These are phyloP conservation scores for Mormyrus iriodes DNA, from an alignment of 2,113 vertebrate genomes.

Conservation along the genomic window DNA sequence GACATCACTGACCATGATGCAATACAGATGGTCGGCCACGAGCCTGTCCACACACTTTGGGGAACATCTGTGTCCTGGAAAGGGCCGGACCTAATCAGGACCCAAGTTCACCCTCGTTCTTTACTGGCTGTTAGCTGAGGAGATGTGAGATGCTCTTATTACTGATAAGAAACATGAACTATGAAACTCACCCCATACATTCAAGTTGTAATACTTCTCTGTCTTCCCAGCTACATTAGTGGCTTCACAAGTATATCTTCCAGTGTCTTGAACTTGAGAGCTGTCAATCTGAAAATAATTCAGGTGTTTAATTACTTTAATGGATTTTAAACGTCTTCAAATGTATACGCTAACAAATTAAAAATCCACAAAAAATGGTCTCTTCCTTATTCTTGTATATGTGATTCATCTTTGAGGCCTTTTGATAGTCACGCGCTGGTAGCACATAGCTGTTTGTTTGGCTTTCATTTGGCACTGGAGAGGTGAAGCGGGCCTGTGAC, in stretches of 20 bases:
- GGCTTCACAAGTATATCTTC: slow-evolving; percentile 90
- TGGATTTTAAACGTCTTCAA: background rate
- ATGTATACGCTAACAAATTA: background rate
- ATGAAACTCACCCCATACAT: slow-evolving; percentile 81
- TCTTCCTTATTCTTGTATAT: background rate
- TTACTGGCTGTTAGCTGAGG: background rate
- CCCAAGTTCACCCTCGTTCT: background rate
- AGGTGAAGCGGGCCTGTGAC: background rate
- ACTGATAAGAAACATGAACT: background rate
- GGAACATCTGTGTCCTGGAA: slow-evolving; percentile 20
- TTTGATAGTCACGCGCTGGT: background rate
- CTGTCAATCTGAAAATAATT: slow-evolving; percentile 65
- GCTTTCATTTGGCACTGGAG: background rate
- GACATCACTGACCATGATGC: slow-evolving; percentile 22
- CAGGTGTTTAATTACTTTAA: background rate
- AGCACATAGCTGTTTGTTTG: background rate
- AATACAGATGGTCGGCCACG: background rate
- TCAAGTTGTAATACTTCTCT: slow-evolving; percentile 92
- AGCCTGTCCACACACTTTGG: slow-evolving; percentile 4
- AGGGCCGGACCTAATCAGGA: background rate
- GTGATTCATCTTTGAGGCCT: background rate
- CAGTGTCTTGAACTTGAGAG: slow-evolving; percentile 80
- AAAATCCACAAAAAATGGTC: background rate
- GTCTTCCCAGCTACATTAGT: slow-evolving; percentile 90
- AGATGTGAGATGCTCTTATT: background rate